phyloP scores from a whole-genome alignment of 1,140 invertebrate genomes.

The Cyclina sinensis region DNA sequence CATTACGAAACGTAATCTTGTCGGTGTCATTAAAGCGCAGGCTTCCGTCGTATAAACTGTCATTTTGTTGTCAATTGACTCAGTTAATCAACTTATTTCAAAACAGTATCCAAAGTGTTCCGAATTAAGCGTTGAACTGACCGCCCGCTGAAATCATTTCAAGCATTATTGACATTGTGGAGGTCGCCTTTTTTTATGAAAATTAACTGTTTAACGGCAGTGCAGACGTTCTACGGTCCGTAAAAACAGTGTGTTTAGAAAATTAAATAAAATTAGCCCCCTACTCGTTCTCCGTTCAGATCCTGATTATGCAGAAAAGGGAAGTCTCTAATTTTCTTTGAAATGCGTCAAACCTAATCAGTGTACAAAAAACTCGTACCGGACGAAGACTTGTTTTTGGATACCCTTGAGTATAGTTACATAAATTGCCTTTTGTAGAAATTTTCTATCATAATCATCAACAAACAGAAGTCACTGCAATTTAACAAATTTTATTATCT shows the following conservation, averaged over 20 bases:
- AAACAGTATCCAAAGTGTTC: neutral
- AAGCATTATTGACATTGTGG: conserved; percentile 31
- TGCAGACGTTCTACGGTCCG: neutral
- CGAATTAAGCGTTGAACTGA: neutral
- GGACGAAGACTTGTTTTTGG: neutral
- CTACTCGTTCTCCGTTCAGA: neutral
- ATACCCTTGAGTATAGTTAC: conserved; percentile 16
- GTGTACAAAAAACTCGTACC: neutral
- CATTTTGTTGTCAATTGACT: conserved; percentile 17
- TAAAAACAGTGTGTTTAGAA: neutral
- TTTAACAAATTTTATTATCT: conserved; percentile 22
- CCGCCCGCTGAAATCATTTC: conserved; percentile 13
- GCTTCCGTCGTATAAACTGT: neutral
- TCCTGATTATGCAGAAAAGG: conserved; percentile 7
- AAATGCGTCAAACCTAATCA: conserved; percentile 31
- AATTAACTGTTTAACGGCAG: neutral
- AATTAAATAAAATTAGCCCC: conserved; percentile 38
- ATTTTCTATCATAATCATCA: conserved; percentile 19
- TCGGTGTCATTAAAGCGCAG: neutral
- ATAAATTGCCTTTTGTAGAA: neutral
- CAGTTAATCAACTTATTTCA: neutral
- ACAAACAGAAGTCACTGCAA: neutral
- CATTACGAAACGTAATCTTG: neutral
- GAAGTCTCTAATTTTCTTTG: conserved; percentile 22
- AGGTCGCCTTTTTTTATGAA: neutral